These are phyloP conservation scores for Thalpophila matura DNA, from an alignment of 2,888 invertebrate genomes.

Conservation along the genomic window DNA sequence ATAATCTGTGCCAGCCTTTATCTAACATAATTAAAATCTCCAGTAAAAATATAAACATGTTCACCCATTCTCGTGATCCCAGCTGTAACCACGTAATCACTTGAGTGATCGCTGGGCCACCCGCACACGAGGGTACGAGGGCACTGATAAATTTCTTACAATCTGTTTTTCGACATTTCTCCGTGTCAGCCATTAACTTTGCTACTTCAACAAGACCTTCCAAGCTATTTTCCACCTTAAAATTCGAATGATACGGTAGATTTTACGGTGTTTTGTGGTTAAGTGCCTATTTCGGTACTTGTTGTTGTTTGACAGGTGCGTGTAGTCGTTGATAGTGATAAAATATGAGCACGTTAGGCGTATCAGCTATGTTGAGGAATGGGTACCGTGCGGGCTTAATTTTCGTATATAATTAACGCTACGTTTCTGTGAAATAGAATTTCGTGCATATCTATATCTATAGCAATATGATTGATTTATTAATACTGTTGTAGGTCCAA, in stretches of 20 bases:
- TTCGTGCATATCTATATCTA: neutral
- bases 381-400: conserved; percentile 5
- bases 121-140: conserved; percentile 26
- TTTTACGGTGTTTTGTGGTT: conserved; percentile 4
- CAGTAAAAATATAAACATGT: conserved; percentile 37
- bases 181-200: conserved; percentile 56
- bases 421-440: neutral
- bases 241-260: neutral
- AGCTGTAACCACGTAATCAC: conserved; percentile 37
- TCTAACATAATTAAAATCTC: conserved; percentile 22
- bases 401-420: conserved; percentile 8
- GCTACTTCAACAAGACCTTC: conserved; percentile 2
- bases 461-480: too few species aligned
- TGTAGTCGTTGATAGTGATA: conserved; percentile 52
- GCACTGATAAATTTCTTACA: conserved; percentile 60
- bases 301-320: conserved; percentile 51
- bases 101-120: conserved; percentile 38
- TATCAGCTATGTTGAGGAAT: conserved; percentile 24
- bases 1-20: too few species aligned
- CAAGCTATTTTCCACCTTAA: conserved; percentile 24
- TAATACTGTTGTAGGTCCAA: too few species aligned
- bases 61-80: conserved; percentile 30
- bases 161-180: conserved; percentile 61
- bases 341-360: conserved; percentile 46
- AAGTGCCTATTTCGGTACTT: conserved; percentile 54